Conservation (phyloP, 2,797 vertebrate species). For the Paramormyrops hopkinsi region DNA sequence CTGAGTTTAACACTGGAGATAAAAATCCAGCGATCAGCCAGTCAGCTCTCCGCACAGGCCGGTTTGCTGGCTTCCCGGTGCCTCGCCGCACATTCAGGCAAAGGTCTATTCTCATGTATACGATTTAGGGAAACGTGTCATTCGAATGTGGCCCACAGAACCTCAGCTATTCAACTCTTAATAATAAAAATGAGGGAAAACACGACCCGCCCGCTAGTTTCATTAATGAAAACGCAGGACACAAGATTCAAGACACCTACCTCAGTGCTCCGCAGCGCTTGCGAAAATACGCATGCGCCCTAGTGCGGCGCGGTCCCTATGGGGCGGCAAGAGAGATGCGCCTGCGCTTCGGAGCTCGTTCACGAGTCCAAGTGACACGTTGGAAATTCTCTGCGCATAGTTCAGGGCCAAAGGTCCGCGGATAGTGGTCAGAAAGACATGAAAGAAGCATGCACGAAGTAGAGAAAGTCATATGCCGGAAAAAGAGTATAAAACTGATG, state of each 20-base stretch:
- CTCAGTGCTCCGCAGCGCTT: slow-evolving; percentile 49
- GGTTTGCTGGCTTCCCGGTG: background rate
- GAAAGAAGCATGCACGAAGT: background rate
- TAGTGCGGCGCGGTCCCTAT: slow-evolving; percentile 8
- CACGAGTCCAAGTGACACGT: background rate
- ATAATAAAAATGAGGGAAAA: background rate
- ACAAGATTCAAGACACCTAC: slow-evolving; percentile 49
- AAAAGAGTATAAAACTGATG: background rate
- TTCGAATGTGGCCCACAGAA: background rate
- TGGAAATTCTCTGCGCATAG: background rate
- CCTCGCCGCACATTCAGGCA: background rate
- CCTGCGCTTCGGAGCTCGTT: background rate
- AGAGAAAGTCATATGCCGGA: background rate
- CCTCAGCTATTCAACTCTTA: background rate
- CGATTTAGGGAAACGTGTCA: background rate
- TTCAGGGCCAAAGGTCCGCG: background rate
- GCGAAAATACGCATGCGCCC: slow-evolving; percentile 58
- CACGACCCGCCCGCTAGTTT: background rate
- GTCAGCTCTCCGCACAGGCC: background rate
- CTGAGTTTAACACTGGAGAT: background rate
- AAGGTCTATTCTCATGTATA: background rate
- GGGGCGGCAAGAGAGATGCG: background rate
- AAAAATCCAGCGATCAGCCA: background rate
- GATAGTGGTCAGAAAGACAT: background rate
- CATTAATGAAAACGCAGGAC: background rate